phyloP scores from a whole-genome alignment of 2,797 vertebrate species.

The Acanthurus leucopareius region DNA sequence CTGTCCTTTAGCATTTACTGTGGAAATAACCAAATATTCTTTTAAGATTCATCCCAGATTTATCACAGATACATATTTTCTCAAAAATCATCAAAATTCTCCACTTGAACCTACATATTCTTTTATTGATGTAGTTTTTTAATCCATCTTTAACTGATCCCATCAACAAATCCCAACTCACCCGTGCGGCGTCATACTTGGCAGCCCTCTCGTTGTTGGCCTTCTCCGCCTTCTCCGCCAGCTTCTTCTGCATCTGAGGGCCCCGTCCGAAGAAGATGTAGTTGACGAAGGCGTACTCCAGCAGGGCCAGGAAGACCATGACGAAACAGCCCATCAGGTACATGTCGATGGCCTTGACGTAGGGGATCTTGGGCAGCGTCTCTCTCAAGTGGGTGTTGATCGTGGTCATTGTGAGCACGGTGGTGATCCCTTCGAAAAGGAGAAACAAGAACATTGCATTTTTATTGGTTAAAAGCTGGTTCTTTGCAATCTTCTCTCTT shows the following conservation, averaged over 20 bases:
- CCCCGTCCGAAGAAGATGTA: slow-evolving; percentile 97
- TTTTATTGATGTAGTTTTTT: neutral
- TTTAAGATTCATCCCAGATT: neutral
- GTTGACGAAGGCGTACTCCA: slow-evolving; percentile 95
- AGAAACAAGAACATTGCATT: neutral
- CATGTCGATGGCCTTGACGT: slow-evolving; percentile 98
- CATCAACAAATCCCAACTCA: slow-evolving; percentile 69
- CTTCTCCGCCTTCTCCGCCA: slow-evolving; percentile 93
- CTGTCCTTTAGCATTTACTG: slow-evolving; percentile 3
- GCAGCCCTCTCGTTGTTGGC: slow-evolving; percentile 89
- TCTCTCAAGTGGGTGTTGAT: slow-evolving; percentile 97
- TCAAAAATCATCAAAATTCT: neutral
- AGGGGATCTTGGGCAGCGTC: slow-evolving; percentile 96
- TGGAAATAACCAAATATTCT: slow-evolving; percentile 23
- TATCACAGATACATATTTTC: too few species aligned
- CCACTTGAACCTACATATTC: neutral
- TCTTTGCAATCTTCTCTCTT: too few species aligned
- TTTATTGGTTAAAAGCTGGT: neutral
- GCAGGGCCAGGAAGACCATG: slow-evolving; percentile 95
- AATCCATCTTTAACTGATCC: neutral
- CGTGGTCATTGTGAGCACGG: slow-evolving; percentile 96
- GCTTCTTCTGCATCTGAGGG: slow-evolving; percentile 97
- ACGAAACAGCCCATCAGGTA: slow-evolving; percentile 98
- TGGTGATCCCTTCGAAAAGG: slow-evolving; percentile 79
- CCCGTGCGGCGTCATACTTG: slow-evolving; percentile 91